phyloP scores from a whole-genome alignment of 2,797 vertebrate genomes.

The Apodemus agrarius region DNA sequence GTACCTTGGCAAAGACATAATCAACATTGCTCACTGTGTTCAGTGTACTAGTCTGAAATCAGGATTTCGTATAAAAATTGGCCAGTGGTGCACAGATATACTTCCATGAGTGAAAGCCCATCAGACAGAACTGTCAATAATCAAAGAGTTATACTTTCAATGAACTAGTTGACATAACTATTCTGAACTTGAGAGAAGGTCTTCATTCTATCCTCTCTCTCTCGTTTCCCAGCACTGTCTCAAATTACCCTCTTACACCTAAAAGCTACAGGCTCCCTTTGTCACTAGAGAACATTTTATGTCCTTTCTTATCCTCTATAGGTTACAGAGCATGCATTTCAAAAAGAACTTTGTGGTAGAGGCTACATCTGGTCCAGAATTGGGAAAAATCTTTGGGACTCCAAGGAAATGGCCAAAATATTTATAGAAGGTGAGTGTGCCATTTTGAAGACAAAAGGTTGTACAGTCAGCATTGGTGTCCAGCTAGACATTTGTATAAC shows the following conservation, averaged over 20 bases:
- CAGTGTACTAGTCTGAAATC: background rate
- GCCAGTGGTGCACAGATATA: background rate
- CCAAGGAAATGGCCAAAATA: constrained; percentile 11
- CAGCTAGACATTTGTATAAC: background rate
- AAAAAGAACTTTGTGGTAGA: background rate
- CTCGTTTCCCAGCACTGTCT: too few species aligned
- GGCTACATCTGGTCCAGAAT: background rate
- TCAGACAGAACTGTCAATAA: background rate
- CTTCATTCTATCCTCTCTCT: background rate
- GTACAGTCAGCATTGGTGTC: background rate
- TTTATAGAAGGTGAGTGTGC: background rate
- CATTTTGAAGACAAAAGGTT: background rate
- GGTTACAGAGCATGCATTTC: background rate
- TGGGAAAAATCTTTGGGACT: background rate
- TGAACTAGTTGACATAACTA: background rate
- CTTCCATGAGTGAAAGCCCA: too few species aligned
- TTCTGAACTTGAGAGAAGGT: background rate
- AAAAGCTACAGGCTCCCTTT: background rate
- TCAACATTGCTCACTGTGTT: background rate
- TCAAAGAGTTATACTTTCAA: background rate
- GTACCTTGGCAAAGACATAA: background rate
- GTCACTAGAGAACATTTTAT: background rate
- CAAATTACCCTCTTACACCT: background rate
- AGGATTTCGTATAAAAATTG: background rate
- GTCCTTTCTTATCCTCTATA: background rate